These are phyloP conservation scores for Thymallus thymallus DNA, from an alignment of 2,113 vertebrate genomes.

Conservation along the genomic window DNA sequence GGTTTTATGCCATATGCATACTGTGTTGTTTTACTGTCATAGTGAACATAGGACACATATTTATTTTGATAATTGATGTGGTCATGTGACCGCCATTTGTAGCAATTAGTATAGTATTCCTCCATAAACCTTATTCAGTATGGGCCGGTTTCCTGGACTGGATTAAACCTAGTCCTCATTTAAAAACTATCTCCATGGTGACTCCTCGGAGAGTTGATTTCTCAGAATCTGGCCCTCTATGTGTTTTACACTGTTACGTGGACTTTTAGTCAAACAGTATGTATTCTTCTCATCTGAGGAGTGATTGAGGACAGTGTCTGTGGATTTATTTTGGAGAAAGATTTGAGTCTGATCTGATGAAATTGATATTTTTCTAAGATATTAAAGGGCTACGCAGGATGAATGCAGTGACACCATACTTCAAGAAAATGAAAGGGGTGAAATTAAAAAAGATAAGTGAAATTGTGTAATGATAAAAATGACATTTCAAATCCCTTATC, in stretches of 20 bases:
- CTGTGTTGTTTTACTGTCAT: neutral
- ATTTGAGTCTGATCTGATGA: slow-evolving; percentile 6
- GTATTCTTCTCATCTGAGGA: neutral
- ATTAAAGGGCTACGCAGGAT: neutral
- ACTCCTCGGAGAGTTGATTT: neutral
- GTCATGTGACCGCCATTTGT: no score
- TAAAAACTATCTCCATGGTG: no score
- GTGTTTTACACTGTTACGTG: neutral
- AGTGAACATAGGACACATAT: neutral
- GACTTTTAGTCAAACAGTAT: neutral
- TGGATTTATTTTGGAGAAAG: slow-evolving; percentile 2
- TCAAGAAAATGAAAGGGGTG: slow-evolving; percentile 9
- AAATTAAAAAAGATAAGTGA: slow-evolving; percentile 29
- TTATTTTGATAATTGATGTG: neutral
- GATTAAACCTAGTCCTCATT: no score
- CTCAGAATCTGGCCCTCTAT: neutral
- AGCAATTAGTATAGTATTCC: no score
- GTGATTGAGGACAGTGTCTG: neutral
- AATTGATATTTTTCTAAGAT: slow-evolving; percentile 6
- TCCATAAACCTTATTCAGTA: neutral
- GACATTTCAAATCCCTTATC: slow-evolving; percentile 25
- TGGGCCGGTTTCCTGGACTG: no score
- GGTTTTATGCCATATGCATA: neutral
- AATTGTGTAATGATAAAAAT: slow-evolving; percentile 37
- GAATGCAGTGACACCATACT: neutral